These are phyloP conservation scores for Drosophila flavopinicola DNA, from an alignment of 2,888 invertebrate species.

Conservation along the genomic window DNA sequence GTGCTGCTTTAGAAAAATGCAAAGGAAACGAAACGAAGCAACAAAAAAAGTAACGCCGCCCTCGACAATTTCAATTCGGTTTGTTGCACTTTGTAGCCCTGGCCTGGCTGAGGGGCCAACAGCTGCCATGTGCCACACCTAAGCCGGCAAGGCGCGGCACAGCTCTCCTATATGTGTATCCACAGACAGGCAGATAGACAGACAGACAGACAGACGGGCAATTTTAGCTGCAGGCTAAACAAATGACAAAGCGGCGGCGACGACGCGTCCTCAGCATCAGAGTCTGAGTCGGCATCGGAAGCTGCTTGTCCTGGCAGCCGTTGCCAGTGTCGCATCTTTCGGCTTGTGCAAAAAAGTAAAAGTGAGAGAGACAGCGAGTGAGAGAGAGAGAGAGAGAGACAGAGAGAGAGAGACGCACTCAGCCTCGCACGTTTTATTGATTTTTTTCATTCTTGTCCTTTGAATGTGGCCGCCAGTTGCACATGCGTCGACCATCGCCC, in stretches of 20 bases:
- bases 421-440: slow-evolving; percentile 75
- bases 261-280: no score
- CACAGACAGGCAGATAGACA: slow-evolving; percentile 11
- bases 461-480: slow-evolving; percentile 64
- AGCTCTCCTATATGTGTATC: slow-evolving; percentile 34
- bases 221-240: slow-evolving; percentile 77
- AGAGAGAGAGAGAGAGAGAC: neutral
- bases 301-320: slow-evolving; percentile 75
- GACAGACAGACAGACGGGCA: slow-evolving; percentile 39
- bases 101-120: slow-evolving; percentile 42
- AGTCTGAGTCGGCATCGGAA: slow-evolving; percentile 60
- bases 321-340: slow-evolving; percentile 57
- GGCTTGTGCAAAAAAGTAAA: slow-evolving; percentile 66
- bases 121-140: slow-evolving; percentile 76
- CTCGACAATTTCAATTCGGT: slow-evolving; percentile 66
- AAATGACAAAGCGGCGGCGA: slow-evolving; percentile 69
- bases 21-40: slow-evolving; percentile 26
- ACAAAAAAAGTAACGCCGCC: slow-evolving; percentile 9
- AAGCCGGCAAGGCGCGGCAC: slow-evolving; percentile 52
- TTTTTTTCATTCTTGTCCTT: no score
- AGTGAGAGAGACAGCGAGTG: slow-evolving; percentile 45
- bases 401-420: slow-evolving; percentile 23
- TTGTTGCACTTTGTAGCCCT: slow-evolving; percentile 73
- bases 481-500: slow-evolving; percentile 69
- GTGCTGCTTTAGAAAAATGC: slow-evolving; percentile 52